A percentile compares a stretch with the other conserved stretches of the same genome.
phyloP scores from a whole-genome alignment of 1,140 invertebrate genomes.

The Neodiprion pinetum region DNA sequence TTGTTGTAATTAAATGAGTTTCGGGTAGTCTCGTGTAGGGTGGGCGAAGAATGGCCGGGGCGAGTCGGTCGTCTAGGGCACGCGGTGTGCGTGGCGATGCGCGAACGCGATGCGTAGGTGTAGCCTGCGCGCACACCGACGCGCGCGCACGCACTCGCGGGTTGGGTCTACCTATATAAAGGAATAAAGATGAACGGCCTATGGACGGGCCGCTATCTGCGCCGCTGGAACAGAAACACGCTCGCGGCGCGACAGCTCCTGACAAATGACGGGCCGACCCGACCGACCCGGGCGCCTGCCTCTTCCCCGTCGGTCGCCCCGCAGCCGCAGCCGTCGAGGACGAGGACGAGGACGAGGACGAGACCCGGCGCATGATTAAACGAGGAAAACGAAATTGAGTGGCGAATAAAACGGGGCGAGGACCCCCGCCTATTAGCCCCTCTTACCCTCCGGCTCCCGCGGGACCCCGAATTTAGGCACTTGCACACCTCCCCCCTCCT shows the following conservation, averaged over 20 bases:
- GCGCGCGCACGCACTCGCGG: not conserved
- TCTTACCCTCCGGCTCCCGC: not conserved
- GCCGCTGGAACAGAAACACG: constrained; percentile 61
- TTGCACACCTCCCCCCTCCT: constrained; percentile 5
- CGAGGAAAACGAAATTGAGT: constrained; percentile 55
- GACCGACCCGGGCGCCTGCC: constrained; percentile 38
- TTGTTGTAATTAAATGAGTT: constrained; percentile 63
- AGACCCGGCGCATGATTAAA: constrained; percentile 53
- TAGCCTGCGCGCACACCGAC: constrained; percentile 30
- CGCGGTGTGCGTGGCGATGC: not conserved
- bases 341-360: constrained; percentile 2
- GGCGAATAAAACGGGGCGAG: constrained; percentile 39
- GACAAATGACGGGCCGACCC: constrained; percentile 62
- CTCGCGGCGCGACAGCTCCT: constrained; percentile 61
- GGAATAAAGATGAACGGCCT: constrained; percentile 63
- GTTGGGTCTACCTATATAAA: constrained; percentile 38
- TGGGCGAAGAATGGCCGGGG: constrained; percentile 12
- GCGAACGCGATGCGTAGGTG: constrained; percentile 29
- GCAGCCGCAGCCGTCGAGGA: not conserved
- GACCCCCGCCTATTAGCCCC: constrained; percentile 16
- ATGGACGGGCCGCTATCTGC: constrained; percentile 61
- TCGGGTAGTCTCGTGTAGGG: constrained; percentile 52
- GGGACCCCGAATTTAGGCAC: not conserved
- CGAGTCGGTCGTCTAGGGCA: not conserved
- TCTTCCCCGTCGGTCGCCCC: constrained; percentile 25